phyloP scores from a whole-genome alignment of 53 echinoderm and acorn worm species.

The Astropecten irregularis region DNA sequence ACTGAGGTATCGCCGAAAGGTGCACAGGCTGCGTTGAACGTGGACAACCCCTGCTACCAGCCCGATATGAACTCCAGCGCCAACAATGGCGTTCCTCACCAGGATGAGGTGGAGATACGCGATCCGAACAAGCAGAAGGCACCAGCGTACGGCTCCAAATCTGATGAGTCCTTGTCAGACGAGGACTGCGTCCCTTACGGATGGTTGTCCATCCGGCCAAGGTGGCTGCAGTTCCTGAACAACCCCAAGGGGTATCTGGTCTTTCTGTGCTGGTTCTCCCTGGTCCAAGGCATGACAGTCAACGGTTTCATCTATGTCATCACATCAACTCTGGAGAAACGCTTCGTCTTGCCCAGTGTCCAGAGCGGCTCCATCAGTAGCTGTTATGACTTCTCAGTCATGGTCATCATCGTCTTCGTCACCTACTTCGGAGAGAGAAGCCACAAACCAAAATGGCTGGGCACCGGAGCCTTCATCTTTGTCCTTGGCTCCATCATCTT shows the following conservation, averaged over 20 bases:
- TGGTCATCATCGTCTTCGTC: slow-evolving; percentile 83
- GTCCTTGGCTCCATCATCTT: slow-evolving; percentile 76
- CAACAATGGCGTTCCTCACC: not conserved
- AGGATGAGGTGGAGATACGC: too few species aligned
- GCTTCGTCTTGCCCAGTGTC: slow-evolving; percentile 86
- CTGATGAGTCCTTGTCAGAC: not conserved
- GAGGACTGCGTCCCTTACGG: slow-evolving; percentile 46
- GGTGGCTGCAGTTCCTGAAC: slow-evolving; percentile 67
- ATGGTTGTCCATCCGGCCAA: slow-evolving; percentile 60
- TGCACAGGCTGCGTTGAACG: too few species aligned
- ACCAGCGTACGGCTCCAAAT: too few species aligned
- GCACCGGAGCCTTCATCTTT: slow-evolving; percentile 76
- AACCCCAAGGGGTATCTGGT: slow-evolving; percentile 79
- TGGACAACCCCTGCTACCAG: not conserved
- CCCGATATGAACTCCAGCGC: not conserved
- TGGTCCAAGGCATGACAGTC: slow-evolving; percentile 91
- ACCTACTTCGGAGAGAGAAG: slow-evolving; percentile 88
- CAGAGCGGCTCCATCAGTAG: slow-evolving; percentile 90
- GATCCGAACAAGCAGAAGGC: too few species aligned
- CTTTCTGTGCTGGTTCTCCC: slow-evolving; percentile 77
- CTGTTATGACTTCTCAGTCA: slow-evolving; percentile 91
- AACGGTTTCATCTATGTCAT: slow-evolving; percentile 91
- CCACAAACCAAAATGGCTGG: slow-evolving; percentile 85
- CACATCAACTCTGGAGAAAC: slow-evolving; percentile 78
- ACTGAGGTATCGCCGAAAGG: too few species aligned